phyloP scores from a whole-genome alignment of 2,888 invertebrate species.

The Sacculina carcini region DNA sequence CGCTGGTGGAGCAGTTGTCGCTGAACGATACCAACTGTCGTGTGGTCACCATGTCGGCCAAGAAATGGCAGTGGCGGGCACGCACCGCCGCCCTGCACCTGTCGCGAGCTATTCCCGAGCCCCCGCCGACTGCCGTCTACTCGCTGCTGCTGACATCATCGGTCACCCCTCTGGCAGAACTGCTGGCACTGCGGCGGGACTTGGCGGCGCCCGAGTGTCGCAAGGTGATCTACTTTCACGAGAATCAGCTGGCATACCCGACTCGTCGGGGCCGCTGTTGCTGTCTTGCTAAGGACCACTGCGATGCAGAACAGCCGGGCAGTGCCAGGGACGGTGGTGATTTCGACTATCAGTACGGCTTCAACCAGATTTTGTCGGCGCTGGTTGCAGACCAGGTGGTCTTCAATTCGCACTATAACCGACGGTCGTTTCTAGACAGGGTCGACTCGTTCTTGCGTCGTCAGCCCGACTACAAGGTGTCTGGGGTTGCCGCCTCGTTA shows the following conservation, averaged over 20 bases:
- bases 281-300: too few species aligned
- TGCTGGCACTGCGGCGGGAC: slow-evolving; percentile 37
- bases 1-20: slow-evolving; percentile 17
- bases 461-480: slow-evolving; percentile 30
- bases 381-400: slow-evolving; percentile 36
- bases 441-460: slow-evolving; percentile 32
- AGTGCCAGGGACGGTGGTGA: slow-evolving; percentile 33
- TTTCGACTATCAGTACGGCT: slow-evolving; percentile 44
- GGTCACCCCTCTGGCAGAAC: slow-evolving; percentile 39
- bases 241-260: slow-evolving; percentile 46
- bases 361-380: slow-evolving; percentile 39
- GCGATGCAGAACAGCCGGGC: too few species aligned
- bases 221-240: slow-evolving; percentile 48
- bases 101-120: slow-evolving; percentile 29
- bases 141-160: slow-evolving; percentile 37
- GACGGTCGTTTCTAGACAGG: slow-evolving; percentile 33
- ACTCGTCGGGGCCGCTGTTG: too few species aligned
- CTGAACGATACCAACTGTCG: slow-evolving; percentile 10
- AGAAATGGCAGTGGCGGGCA: slow-evolving; percentile 54
- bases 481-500: not conserved
- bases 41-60: slow-evolving; percentile 32
- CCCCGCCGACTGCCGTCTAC: slow-evolving; percentile 4
- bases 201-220: slow-evolving; percentile 26
- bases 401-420: slow-evolving; percentile 43
- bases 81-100: slow-evolving; percentile 36